Evolutionary conservation across 2,888 invertebrate species (phyloP).

Genomic region (Linnaemya vulpina): DNA sequence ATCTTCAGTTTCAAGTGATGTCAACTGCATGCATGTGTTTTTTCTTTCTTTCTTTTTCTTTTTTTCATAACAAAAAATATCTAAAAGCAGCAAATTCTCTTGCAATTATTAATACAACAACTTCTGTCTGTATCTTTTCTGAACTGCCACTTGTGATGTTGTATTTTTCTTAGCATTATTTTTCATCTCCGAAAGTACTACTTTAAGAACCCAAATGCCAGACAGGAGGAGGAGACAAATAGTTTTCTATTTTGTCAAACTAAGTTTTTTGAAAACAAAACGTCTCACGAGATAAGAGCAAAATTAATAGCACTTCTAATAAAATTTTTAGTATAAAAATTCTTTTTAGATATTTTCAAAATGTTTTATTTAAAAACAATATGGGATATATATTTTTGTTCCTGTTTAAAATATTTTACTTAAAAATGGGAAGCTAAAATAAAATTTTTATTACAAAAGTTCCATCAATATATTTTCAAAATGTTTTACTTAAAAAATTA

Average conservation of each 20-base stretch:
- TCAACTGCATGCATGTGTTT: conserved; percentile 48
- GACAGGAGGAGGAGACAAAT: conserved; percentile 10
- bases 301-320: neutral
- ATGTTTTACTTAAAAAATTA: no score
- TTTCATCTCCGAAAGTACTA: conserved; percentile 26
- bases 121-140: conserved; percentile 36
- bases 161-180: neutral
- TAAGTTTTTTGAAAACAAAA: neutral
- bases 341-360: no score
- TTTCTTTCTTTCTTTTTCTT: conserved; percentile 20
- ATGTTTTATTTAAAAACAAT: no score
- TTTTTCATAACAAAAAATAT: neutral
- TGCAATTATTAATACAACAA: conserved; percentile 58
- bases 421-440: no score
- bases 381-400: no score
- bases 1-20: conserved; percentile 59
- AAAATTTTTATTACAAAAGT: no score
- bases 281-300: neutral
- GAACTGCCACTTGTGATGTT: conserved; percentile 58
- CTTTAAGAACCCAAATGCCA: conserved; percentile 28
- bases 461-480: no score
- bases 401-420: no score
- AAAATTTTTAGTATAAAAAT: no score
- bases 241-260: neutral
- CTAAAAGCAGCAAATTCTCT: conserved; percentile 1